Evolutionary conservation across 2,113 vertebrate genomes (phyloP), one percentile per base, ranked within the genome.

Genomic region (Eretmodus cyanostictus): DNA sequence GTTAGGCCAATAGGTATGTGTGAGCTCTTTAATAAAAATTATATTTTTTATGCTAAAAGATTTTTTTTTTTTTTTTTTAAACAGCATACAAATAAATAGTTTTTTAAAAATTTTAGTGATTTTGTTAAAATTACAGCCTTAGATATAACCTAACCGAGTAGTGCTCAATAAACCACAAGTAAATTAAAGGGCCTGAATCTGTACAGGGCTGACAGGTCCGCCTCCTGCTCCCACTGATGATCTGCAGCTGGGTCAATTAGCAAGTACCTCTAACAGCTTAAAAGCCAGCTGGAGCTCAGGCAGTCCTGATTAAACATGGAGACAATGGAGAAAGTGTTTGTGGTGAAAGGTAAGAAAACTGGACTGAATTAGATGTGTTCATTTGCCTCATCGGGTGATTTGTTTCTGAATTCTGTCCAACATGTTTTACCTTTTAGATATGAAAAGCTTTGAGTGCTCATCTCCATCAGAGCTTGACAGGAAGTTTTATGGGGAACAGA

Each of bases 401-500:
- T 19, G 9, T 29, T 36, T 85, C 8, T 6, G 16, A 82, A 3
- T 17, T 2, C 2, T 36, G 4, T 80, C 2, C 36, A 4, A 12
- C 6, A 5, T 68, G 63, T 83, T 82, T 86, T 38, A 7, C 38
- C 36, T 84, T 9, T 9, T 68, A 96, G 96, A 95, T 31, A 24
- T 86, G 24, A 90, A 85, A 36, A 96, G 91, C 73, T 92, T 89
- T 59, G 95, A 96, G 51, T 82, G 47, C 51, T 83, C 85, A 0
- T 95, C 96, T n/a, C 88, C 91, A 29, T 94, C 91, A 1, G 96
- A 96, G 34, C 86, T 97, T 11, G 94, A 97, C 89, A 90, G 42
- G 49, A 93, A 38, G 24, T 95, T 97, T 45, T 91, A 92, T 22
- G 91, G 73, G 17, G 93, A 96, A 3, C 92, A 92, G 68, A 96